A percentile compares a stretch with the other conserved stretches of the same genome.
Evolutionary conservation across 2,113 vertebrate genomes (phyloP).

Genomic region (Scytalopus superciliaris): DNA sequence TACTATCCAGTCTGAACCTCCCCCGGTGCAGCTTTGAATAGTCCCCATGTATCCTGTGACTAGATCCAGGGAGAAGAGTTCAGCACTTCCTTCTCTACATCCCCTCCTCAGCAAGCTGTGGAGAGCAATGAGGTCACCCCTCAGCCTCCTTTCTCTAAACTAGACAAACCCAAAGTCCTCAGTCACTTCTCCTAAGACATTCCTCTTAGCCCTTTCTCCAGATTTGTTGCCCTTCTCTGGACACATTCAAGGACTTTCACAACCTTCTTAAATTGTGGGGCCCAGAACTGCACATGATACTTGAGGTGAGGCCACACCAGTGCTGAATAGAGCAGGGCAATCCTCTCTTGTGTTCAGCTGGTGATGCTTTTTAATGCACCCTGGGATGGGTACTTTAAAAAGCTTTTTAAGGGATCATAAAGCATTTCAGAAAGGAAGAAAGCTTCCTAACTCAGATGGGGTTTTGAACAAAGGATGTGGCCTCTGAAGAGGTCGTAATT

Average conservation of each 20-base stretch:
- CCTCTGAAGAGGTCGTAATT: neutral
- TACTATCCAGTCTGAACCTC: neutral
- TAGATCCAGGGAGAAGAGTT: neutral
- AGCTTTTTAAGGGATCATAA: neutral
- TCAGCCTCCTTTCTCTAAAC: neutral
- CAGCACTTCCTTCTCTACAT: neutral
- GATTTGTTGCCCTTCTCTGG: neutral
- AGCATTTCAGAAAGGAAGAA: neutral
- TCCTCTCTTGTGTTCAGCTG: neutral
- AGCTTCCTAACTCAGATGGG: neutral
- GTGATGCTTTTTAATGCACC: neutral
- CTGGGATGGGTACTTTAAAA: neutral
- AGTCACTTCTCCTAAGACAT: neutral
- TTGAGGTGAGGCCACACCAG: neutral
- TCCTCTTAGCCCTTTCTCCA: neutral
- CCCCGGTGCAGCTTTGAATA: neutral
- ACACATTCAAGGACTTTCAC: neutral
- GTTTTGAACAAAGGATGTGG: neutral
- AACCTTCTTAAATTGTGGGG: neutral
- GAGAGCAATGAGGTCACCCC: neutral
- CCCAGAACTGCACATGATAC: neutral
- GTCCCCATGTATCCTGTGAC: fast-evolving
- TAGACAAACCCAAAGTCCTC: neutral
- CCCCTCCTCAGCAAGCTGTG: neutral
- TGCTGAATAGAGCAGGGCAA: neutral